Evolutionary conservation across 1,140 invertebrate species (phyloP), one percentile per base, ranked within the genome.

Genomic region (Agrypnia vestita): DNA sequence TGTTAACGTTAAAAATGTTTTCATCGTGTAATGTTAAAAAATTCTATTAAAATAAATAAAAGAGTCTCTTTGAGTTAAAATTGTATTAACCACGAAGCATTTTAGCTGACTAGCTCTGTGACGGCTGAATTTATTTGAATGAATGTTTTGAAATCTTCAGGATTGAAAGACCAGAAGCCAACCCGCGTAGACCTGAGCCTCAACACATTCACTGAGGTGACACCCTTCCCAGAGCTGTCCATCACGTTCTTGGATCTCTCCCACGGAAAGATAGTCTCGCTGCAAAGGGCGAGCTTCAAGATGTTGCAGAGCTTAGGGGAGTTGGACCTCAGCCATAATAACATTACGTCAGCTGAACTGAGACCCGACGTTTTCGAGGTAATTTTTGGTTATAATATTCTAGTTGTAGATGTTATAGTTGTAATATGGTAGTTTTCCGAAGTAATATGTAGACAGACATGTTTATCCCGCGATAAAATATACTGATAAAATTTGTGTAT

Each of bases 251-350:
- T 90, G 15, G 88, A 90, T 78, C 83, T 90, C 15, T 89, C 89
- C 0, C 81, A 88, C 46, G 92, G 92, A 84, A 83, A 85, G 4
- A 94, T 96, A 19, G 86, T 84, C 0, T 85, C 84, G 4, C 94
- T 96, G 62, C 90, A 91, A 6, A 83, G 89, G 12, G 86, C 84
- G 0, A 92, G 92, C 4, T 96, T 96, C 84, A 89, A 87, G 75
- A 88, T 93, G 80, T 85, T 95, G 9, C 90, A 90, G 55, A 87
- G 91, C 74, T 88, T 96, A 81, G 86, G 85, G 4, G 90, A 90
- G 51, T 84, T 96, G 10, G 93, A 95, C 85, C 85, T 96, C 67
- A 94, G 93, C 80, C 85, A 93, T 78, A 96, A 96, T 84, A 86
- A 91, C 25, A 84, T 96, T 7, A 91, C 89, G 0, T 84, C 89